Conservation (phyloP, 2,888 invertebrate genomes). For the Leucania comma region DNA sequence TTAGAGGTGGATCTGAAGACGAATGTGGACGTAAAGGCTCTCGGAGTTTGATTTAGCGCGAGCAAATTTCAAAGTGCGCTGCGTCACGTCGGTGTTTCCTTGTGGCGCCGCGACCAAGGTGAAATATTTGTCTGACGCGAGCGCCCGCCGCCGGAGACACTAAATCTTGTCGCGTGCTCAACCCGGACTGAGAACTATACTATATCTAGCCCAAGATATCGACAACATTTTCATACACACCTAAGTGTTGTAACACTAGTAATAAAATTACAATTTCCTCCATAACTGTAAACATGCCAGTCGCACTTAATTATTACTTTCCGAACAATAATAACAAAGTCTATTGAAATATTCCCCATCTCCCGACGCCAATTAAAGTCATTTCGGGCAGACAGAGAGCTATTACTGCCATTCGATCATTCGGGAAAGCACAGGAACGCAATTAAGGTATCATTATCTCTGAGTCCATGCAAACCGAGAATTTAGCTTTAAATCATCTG, state of each 20-base stretch:
- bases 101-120: slow-evolving; percentile 80
- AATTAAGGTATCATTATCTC: slow-evolving; percentile 85
- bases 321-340: slow-evolving; percentile 56
- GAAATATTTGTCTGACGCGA: slow-evolving; percentile 85
- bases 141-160: slow-evolving; percentile 72
- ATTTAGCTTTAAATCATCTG: slow-evolving; percentile 78
- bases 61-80: slow-evolving; percentile 54
- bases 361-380: slow-evolving; percentile 78
- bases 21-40: slow-evolving; percentile 59
- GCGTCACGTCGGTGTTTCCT: slow-evolving; percentile 69
- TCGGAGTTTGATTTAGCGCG: slow-evolving; percentile 69
- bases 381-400: slow-evolving; percentile 81
- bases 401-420: slow-evolving; percentile 86
- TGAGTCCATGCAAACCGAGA: slow-evolving; percentile 68
- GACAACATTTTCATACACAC: slow-evolving; percentile 71
- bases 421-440: slow-evolving; percentile 80
- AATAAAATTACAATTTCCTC: slow-evolving; percentile 39
- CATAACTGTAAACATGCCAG: slow-evolving; percentile 31
- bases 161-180: slow-evolving; percentile 87
- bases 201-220: slow-evolving; percentile 70
- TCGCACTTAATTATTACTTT: slow-evolving; percentile 52
- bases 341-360: slow-evolving; percentile 66
- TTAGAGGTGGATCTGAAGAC: slow-evolving; percentile 60
- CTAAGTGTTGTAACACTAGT: slow-evolving; percentile 44
- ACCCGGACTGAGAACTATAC: slow-evolving; percentile 68